A percentile compares a stretch with the other conserved stretches of the same genome.
phyloP scores from a whole-genome alignment of 1,140 invertebrate genomes.

The Semibalanus balanoides region DNA sequence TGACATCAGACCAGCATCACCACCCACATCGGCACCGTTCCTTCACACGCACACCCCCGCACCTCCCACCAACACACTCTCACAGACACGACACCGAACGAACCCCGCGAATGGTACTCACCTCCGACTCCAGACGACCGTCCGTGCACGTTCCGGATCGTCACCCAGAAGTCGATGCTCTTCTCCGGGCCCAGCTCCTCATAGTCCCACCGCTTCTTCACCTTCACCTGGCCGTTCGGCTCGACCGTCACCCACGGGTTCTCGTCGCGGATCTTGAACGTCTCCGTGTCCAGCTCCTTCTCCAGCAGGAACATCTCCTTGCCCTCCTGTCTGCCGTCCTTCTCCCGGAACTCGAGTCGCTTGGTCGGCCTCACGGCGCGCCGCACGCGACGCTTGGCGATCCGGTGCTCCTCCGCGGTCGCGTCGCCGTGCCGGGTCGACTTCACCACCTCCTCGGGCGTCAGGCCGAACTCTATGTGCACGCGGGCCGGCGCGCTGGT shows the following conservation, averaged over 20 bases:
- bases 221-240: constrained; percentile 72
- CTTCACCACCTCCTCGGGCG: constrained; percentile 22
- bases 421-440: constrained; percentile 36
- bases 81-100: too few relatives aligned
- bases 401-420: constrained; percentile 38
- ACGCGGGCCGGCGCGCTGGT: constrained; percentile 54
- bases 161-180: constrained; percentile 92
- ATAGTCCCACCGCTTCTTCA: constrained; percentile 94
- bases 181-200: constrained; percentile 89
- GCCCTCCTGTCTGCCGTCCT: constrained; percentile 73
- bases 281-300: constrained; percentile 79
- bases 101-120: constrained; percentile 18
- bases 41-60: too few relatives aligned
- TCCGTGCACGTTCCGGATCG: constrained; percentile 61
- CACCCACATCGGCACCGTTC: too few relatives aligned
- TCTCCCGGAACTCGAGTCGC: constrained; percentile 78
- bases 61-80: too few relatives aligned
- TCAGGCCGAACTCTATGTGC: constrained; percentile 53
- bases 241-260: constrained; percentile 88
- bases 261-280: constrained; percentile 82
- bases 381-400: constrained; percentile 63
- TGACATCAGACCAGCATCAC: too few relatives aligned
- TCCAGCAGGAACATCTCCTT: constrained; percentile 76
- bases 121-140: constrained; percentile 14
- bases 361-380: constrained; percentile 78